Conservation (phyloP, 2,797 vertebrate genomes). For the Tenualosa thibaudeaui region DNA sequence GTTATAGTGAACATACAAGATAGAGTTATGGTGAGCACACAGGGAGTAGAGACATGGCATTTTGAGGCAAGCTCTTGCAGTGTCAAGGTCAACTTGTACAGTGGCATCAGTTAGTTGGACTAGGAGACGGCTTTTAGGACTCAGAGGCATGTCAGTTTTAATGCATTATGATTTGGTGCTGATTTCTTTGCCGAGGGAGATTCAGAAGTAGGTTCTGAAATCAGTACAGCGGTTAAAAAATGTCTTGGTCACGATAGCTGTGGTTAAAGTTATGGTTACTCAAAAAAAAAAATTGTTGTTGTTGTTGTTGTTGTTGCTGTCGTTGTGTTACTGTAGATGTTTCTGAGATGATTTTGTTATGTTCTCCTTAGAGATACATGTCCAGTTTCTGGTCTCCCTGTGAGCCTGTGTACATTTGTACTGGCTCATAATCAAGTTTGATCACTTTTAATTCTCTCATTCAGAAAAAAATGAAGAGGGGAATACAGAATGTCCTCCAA, state of each 20-base stretch:
- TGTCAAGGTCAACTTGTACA: neutral
- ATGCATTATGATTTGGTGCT: slow-evolving; percentile 3
- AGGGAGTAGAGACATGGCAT: neutral
- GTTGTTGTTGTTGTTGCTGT: neutral
- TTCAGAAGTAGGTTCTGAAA: too few species aligned
- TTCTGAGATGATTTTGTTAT: neutral
- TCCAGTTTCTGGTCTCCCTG: neutral
- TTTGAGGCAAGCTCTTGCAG: neutral
- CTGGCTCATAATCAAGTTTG: slow-evolving; percentile 7
- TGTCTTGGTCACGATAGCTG: neutral
- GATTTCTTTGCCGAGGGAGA: neutral
- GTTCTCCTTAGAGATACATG: neutral
- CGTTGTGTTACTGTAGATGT: neutral
- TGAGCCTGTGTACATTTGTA: neutral
- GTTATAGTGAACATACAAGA: neutral
- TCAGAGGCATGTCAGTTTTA: neutral
- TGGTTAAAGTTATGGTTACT: neutral
- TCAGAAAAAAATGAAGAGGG: neutral
- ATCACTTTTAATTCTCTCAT: slow-evolving; percentile 16
- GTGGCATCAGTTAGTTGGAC: neutral
- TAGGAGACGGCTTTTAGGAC: neutral
- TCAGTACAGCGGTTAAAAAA: too few species aligned
- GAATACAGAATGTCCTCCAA: neutral
- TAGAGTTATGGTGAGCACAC: slow-evolving; percentile 6
- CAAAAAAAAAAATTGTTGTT: neutral